Conservation (phyloP, 92 coral and sea anemone species). For the Heteractis magnifica region DNA sequence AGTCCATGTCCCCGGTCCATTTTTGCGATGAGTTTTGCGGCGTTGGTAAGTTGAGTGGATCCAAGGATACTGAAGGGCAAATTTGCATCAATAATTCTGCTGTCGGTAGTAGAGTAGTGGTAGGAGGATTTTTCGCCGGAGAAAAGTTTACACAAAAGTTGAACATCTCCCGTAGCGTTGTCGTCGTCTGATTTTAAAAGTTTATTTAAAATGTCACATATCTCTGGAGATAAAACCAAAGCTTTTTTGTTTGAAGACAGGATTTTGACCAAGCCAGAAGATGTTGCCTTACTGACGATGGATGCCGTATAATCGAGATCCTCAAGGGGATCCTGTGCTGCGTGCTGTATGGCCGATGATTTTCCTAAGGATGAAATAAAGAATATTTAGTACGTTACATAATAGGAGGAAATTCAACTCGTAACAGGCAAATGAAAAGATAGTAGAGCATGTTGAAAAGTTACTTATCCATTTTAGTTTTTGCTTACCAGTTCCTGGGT, state of each 20-base stretch:
- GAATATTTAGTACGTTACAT: not conserved
- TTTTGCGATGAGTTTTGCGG: conserved; percentile 31
- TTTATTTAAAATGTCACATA: conserved; percentile 43
- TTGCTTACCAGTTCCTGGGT: conserved; percentile 46
- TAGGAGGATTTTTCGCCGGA: conserved; percentile 49
- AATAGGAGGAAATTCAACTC: too few species aligned
- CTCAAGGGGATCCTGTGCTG: conserved; percentile 45
- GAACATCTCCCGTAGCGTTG: conserved; percentile 49
- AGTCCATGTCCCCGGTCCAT: conserved; percentile 43
- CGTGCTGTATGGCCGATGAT: conserved; percentile 41
- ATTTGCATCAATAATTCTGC: conserved; percentile 9
- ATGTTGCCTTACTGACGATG: conserved; percentile 45
- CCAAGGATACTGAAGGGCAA: conserved; percentile 43
- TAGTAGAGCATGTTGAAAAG: too few species aligned
- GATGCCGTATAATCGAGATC: conserved; percentile 23
- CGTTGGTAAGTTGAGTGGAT: conserved; percentile 37
- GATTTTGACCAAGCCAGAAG: conserved; percentile 37
- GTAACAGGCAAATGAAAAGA: too few species aligned
- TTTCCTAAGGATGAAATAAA: conserved; percentile 11
- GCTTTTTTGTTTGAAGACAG: conserved; percentile 33
- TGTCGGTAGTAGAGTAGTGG: conserved; percentile 44
- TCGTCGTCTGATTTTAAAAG: conserved; percentile 48
- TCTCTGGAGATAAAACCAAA: conserved; percentile 48
- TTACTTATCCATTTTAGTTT: not conserved
- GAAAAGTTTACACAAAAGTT: conserved; percentile 52